These are phyloP conservation scores for Cyclopterus lumpus DNA, from an alignment of 2,797 vertebrate genomes.

Conservation along the genomic window DNA sequence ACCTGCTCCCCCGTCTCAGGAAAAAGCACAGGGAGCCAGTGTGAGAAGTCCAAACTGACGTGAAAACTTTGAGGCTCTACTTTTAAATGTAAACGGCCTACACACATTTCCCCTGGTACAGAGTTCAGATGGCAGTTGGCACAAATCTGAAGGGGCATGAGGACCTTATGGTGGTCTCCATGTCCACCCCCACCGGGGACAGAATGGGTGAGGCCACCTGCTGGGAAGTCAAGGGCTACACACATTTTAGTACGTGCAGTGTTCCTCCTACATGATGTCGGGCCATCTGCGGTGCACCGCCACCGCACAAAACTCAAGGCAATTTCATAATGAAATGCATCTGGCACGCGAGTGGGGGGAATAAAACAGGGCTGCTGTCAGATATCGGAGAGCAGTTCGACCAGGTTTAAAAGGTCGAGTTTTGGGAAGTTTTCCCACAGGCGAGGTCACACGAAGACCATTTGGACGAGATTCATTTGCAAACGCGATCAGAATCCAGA, in stretches of 20 bases:
- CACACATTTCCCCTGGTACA: background rate
- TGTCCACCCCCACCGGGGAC: constrained; percentile 11
- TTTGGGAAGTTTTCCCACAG: background rate
- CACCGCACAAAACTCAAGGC: background rate
- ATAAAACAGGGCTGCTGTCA: background rate
- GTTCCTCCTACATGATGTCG: constrained; percentile 8
- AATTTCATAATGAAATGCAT: constrained; percentile 4
- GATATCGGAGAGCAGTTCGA: background rate
- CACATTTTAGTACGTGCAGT: background rate
- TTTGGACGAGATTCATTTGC: background rate
- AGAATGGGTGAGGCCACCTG: constrained; percentile 42
- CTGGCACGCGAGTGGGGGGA: background rate
- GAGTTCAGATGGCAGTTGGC: constrained; percentile 24
- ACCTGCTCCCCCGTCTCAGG: background rate
- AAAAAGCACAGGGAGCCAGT: background rate
- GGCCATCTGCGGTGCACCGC: constrained; percentile 33
- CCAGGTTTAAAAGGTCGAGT: background rate
- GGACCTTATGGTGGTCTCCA: constrained; percentile 43
- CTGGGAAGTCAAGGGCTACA: constrained; percentile 21
- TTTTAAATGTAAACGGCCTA: background rate
- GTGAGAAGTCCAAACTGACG: background rate
- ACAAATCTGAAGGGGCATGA: constrained; percentile 19
- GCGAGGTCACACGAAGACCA: background rate
- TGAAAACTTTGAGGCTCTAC: background rate
- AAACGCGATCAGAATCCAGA: background rate